Percentiles rank a stretch among this genome's conserved stretches.
phyloP scores from a whole-genome alignment of 92 coral and sea anemone genomes.

The Desmophyllum pertusum region DNA sequence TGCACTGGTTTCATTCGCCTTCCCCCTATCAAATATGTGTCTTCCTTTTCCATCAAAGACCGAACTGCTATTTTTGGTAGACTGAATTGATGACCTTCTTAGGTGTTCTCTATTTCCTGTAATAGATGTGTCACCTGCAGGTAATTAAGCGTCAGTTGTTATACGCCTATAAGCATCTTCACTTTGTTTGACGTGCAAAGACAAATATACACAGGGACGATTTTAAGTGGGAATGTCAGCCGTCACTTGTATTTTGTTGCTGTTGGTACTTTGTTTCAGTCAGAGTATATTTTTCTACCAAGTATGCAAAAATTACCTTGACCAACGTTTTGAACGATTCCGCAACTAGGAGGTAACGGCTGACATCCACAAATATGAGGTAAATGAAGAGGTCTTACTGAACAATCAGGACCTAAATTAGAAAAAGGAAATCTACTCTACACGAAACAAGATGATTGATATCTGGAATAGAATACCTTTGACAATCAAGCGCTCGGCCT shows the following conservation, averaged over 20 bases:
- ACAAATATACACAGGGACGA: background rate
- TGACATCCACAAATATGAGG: constrained; percentile 33
- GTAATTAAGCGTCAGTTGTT: background rate
- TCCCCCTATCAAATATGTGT: constrained; percentile 24
- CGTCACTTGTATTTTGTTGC: background rate
- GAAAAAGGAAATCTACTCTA: background rate
- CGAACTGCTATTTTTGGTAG: background rate
- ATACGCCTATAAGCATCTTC: background rate
- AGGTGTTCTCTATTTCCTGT: background rate
- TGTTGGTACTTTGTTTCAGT: constrained; percentile 4
- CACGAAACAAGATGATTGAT: too few relatives aligned
- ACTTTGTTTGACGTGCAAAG: background rate
- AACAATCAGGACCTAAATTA: constrained; percentile 30
- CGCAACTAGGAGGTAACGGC: constrained; percentile 32
- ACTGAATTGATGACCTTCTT: constrained; percentile 11
- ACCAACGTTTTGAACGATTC: constrained; percentile 20
- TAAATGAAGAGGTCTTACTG: constrained; percentile 21
- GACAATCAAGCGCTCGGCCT: background rate
- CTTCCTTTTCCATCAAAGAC: constrained; percentile 2
- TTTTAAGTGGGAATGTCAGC: constrained; percentile 3
- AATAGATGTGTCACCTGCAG: background rate
- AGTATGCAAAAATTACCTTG: constrained; percentile 10
- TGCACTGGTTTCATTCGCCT: background rate
- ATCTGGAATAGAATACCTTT: too few relatives aligned
- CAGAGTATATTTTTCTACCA: background rate